These are phyloP conservation scores for Bellardia pandia DNA, from an alignment of 2,888 invertebrate genomes.

Conservation along the genomic window DNA sequence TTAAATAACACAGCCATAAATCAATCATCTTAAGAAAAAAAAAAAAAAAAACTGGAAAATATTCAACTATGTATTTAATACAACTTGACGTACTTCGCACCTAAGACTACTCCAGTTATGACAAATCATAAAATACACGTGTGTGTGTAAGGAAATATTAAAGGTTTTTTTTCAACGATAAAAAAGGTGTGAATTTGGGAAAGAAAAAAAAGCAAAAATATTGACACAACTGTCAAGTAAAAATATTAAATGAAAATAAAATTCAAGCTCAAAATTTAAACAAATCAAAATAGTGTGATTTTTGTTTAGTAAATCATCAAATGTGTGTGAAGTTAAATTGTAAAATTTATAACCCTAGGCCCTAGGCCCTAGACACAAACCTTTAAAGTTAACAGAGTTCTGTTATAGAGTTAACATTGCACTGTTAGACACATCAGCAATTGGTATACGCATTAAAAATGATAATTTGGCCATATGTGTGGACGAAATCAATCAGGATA, in stretches of 20 bases:
- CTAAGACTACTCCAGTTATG: constrained; percentile 16
- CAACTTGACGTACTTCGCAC: constrained; percentile 8
- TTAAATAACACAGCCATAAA: constrained; percentile 49
- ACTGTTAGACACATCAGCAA: too few species aligned
- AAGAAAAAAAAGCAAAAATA: neutral
- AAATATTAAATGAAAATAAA: neutral
- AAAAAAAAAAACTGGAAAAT: neutral
- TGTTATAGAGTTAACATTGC: too few species aligned
- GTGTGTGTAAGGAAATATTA: neutral
- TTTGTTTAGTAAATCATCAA: too few species aligned
- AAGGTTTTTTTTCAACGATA: neutral
- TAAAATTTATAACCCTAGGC: too few species aligned
- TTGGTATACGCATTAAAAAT: too few species aligned
- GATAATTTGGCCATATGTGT: too few species aligned
- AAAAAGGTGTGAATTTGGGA: constrained; percentile 54
- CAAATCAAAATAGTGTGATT: neutral
- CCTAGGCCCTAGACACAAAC: too few species aligned
- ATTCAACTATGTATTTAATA: constrained; percentile 11
- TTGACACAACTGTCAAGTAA: constrained; percentile 60
- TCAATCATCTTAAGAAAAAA: constrained; percentile 23
- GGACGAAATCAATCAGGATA: too few species aligned
- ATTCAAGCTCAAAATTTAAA: neutral
- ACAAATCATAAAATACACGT: constrained; percentile 19
- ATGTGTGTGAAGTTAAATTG: too few species aligned
- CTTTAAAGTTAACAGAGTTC: too few species aligned